Conservation (phyloP, 2,888 invertebrate species). For the Noctua fimbriata region DNA sequence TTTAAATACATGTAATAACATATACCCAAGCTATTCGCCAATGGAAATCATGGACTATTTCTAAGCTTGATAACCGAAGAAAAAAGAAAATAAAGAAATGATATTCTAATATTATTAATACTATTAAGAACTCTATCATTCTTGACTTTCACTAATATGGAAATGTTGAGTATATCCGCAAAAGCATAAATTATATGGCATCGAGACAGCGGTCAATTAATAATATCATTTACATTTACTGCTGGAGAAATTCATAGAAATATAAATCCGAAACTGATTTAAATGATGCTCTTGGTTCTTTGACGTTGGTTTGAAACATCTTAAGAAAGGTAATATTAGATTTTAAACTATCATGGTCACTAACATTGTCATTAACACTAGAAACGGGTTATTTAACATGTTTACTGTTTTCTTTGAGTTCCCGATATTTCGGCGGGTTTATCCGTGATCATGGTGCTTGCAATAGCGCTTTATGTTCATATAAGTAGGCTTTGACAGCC, state of each 20-base stretch:
- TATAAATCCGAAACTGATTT: constrained; percentile 54
- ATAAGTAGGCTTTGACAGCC: neutral
- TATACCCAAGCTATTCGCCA: neutral
- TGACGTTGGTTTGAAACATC: constrained; percentile 12
- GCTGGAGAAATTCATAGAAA: constrained; percentile 58
- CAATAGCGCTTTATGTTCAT: no score
- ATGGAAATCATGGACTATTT: neutral
- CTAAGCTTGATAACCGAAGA: neutral
- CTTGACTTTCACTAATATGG: constrained; percentile 66
- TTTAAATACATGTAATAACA: no score
- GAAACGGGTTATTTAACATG: no score
- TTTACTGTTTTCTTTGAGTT: no score
- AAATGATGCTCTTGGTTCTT: constrained; percentile 35
- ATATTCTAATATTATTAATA: neutral
- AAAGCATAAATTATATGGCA: constrained; percentile 51
- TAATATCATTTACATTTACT: constrained; percentile 57
- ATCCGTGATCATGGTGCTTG: no score
- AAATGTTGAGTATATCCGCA: constrained; percentile 36
- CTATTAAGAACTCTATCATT: constrained; percentile 26
- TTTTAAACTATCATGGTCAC: no score
- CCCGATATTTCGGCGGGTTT: no score
- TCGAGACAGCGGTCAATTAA: constrained; percentile 55
- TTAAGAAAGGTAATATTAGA: neutral
- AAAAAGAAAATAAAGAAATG: constrained; percentile 17
- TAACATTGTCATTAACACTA: no score